Base-by-base conservation (phyloP, 1,140 invertebrate genomes). In the Penaeus japonicus region DNA sequence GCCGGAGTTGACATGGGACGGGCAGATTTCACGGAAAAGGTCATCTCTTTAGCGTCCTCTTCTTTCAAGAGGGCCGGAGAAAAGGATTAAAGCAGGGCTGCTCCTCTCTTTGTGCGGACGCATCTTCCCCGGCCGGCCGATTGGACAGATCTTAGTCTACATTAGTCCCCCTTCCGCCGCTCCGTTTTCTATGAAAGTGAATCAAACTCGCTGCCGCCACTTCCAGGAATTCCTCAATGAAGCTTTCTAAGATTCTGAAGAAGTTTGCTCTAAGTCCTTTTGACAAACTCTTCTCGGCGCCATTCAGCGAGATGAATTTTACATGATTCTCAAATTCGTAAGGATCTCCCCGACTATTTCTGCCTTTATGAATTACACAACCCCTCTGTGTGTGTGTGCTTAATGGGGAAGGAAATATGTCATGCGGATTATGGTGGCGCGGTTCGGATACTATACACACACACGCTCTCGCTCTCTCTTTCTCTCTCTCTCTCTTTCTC, bases 151-250 rank as follows among this genome's bases (percentile, higher is more conserved):
- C 65, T 73, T 35, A 39, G 80, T 59, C 62, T 82, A 82, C 80
- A 82, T 82, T 82, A 59, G 80, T 82, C 59, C 55, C 80, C 27
- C 79, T n/a, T 4, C 75, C 54, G 39, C 75, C 75, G 39, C 27
- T 30, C 80, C 55, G 80, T 82, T 82, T 82, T 82, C 80, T 59
- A 27, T 82, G 80, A 82, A 82, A 82, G 54, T 35, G 54, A 59
- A 82, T 82, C 80, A 82, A 59, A 27, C 55, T 55, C 80, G 32
- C 30, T 54, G 32, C 30, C n/a, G 57, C 55, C 55, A 82, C 39
- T 82, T 82, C 80, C 80, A 82, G 80, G 80, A 82, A 82, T 62
- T 82, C 39, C 80, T 82, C 80, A 82, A 82, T 82, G 80, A 82
- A 82, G 80, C 80, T 27, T 82, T 82, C 80, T 62, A 59, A 82